These are phyloP conservation scores for Oncorhynchus kisutch DNA, from an alignment of 2,113 vertebrate species.

Conservation along the genomic window DNA sequence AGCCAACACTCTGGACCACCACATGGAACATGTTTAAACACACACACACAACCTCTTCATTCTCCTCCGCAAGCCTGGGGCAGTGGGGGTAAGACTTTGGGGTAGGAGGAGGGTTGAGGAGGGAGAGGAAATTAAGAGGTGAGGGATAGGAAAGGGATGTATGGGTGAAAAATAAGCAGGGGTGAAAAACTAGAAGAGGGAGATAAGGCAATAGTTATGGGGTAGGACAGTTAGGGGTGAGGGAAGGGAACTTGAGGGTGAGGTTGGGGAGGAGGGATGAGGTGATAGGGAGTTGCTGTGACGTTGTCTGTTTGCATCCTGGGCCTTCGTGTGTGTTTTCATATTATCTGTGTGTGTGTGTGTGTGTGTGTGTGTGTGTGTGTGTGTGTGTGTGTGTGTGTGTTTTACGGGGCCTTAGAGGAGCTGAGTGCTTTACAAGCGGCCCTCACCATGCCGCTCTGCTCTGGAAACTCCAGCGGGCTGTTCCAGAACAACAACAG, in stretches of 20 bases:
- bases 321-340: no score
- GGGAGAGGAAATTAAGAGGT: no score
- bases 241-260: neutral
- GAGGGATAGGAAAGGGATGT: neutral
- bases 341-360: neutral
- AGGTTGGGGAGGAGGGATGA: no score
- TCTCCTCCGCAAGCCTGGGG: neutral
- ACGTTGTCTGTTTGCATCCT: neutral
- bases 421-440: constrained; percentile 12
- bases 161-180: neutral
- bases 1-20: neutral
- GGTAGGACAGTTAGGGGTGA: neutral
- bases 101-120: neutral
- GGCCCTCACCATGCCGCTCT: neutral
- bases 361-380: no score
- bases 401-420: constrained; percentile 14
- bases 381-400: neutral
- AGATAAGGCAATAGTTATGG: neutral
- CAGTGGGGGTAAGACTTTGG: neutral
- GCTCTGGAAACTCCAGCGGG: constrained; percentile 37
- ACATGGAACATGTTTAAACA: no score
- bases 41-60: no score
- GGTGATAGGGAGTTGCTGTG: neutral
- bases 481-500: constrained; percentile 5
- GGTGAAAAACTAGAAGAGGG: no score